These are phyloP conservation scores for Brachyopa scutellaris DNA, from an alignment of 2,888 invertebrate genomes.

Conservation along the genomic window DNA sequence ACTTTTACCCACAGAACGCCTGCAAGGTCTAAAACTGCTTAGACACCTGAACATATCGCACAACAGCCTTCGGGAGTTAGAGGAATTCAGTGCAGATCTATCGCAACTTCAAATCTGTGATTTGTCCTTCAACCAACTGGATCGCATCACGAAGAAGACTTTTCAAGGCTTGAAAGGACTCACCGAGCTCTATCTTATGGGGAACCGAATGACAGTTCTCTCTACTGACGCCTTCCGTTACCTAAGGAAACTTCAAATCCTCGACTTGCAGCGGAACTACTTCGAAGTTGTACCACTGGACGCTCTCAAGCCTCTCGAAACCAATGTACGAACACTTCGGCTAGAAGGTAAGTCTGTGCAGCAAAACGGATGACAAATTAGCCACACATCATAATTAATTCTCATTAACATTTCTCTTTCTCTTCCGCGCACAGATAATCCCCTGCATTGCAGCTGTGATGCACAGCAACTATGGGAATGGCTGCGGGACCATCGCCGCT, in stretches of 20 bases:
- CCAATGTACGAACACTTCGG: slow-evolving; percentile 89
- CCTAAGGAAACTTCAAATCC: slow-evolving; percentile 87
- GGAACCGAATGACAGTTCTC: slow-evolving; percentile 91
- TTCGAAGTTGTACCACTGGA: slow-evolving; percentile 90
- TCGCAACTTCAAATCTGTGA: slow-evolving; percentile 90
- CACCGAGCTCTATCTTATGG: slow-evolving; percentile 89
- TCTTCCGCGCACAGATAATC: slow-evolving; percentile 87
- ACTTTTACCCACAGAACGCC: slow-evolving; percentile 90
- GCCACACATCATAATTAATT: slow-evolving; percentile 34
- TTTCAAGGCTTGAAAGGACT: slow-evolving; percentile 90
- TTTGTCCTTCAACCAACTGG: slow-evolving; percentile 91
- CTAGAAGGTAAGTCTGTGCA: slow-evolving; percentile 91
- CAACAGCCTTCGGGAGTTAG: slow-evolving; percentile 90
- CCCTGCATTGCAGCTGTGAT: slow-evolving; percentile 94
- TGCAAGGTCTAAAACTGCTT: slow-evolving; percentile 89
- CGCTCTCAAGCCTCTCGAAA: slow-evolving; percentile 90
- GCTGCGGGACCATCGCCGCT: slow-evolving; percentile 93
- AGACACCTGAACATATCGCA: slow-evolving; percentile 91
- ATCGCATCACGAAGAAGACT: slow-evolving; percentile 88
- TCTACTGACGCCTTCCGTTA: slow-evolving; percentile 90
- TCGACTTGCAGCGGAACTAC: slow-evolving; percentile 92
- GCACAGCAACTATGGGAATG: slow-evolving; percentile 96
- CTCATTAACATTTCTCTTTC: slow-evolving; percentile 18
- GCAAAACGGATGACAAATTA: not conserved
- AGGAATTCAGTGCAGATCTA: slow-evolving; percentile 91